Conservation (phyloP, 2,113 vertebrate genomes). For the Origma solitaria region DNA sequence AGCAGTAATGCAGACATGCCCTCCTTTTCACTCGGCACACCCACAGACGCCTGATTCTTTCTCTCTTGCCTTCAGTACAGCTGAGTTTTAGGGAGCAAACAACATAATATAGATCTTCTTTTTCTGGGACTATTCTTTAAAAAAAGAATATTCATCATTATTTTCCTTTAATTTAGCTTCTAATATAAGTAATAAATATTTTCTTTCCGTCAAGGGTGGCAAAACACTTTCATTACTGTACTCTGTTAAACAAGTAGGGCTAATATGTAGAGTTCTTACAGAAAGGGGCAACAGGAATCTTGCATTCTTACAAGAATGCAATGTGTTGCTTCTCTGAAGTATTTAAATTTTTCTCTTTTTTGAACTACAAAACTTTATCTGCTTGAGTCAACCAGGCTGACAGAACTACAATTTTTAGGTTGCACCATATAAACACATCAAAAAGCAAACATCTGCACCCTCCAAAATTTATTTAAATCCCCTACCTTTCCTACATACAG, state of each 20-base stretch:
- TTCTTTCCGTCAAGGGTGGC: background rate
- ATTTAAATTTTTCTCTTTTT: background rate
- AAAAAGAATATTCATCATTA: background rate
- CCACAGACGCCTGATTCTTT: background rate
- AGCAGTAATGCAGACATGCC: background rate
- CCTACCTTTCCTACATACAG: constrained; percentile 98
- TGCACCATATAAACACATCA: background rate
- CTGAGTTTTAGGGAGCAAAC: background rate
- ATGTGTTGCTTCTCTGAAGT: background rate
- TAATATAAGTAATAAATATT: background rate
- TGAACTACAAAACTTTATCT: background rate
- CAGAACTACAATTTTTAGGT: background rate
- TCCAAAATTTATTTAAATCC: background rate
- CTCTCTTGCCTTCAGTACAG: background rate
- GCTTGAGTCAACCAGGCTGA: background rate
- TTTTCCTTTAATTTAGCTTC: background rate
- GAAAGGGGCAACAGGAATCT: background rate
- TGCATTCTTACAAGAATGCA: background rate
- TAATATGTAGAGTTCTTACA: background rate
- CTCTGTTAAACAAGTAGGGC: background rate
- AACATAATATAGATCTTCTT: background rate
- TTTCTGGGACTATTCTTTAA: background rate
- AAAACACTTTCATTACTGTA: background rate
- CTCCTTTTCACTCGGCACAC: background rate
- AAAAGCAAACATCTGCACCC: background rate